These are phyloP conservation scores for Caradrina clavipalpis DNA, from an alignment of 2,888 invertebrate genomes.

Conservation along the genomic window DNA sequence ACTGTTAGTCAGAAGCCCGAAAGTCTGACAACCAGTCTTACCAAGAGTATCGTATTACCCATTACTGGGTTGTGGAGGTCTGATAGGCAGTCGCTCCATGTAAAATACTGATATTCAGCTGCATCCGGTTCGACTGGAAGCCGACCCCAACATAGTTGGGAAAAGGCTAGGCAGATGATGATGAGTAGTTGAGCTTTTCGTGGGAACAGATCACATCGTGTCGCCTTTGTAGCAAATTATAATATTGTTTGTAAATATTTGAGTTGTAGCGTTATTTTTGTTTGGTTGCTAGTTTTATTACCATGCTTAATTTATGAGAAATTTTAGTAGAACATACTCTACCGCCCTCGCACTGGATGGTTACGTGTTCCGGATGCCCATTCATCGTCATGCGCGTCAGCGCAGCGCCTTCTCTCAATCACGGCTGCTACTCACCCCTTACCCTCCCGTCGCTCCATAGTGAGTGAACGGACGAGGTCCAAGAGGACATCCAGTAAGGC, in stretches of 20 bases:
- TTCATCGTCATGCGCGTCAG: constrained; percentile 29
- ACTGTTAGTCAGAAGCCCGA: too few species aligned
- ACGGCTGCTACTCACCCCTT: constrained; percentile 5
- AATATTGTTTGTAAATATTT: constrained; percentile 33
- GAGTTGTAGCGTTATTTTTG: constrained; percentile 26
- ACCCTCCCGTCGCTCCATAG: background rate
- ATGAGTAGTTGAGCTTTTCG: constrained; percentile 58
- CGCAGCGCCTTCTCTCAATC: constrained; percentile 38
- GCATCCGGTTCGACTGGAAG: too few species aligned
- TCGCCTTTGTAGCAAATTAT: constrained; percentile 17
- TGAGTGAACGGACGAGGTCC: background rate
- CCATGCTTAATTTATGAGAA: background rate
- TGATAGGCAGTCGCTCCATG: too few species aligned
- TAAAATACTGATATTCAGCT: too few species aligned
- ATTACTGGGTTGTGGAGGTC: too few species aligned
- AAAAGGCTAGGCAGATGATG: too few species aligned
- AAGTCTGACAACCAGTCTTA: too few species aligned
- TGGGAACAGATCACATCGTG: constrained; percentile 58
- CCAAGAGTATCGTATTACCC: too few species aligned
- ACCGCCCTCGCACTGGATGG: background rate
- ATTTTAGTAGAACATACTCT: too few species aligned
- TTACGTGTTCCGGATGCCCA: constrained; percentile 26
- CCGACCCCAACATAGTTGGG: too few species aligned
- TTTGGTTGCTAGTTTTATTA: constrained; percentile 2
- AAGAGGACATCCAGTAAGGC: background rate